Base-by-base conservation (phyloP, 2,888 invertebrate genomes). In the Tubulanus polymorphus region DNA sequence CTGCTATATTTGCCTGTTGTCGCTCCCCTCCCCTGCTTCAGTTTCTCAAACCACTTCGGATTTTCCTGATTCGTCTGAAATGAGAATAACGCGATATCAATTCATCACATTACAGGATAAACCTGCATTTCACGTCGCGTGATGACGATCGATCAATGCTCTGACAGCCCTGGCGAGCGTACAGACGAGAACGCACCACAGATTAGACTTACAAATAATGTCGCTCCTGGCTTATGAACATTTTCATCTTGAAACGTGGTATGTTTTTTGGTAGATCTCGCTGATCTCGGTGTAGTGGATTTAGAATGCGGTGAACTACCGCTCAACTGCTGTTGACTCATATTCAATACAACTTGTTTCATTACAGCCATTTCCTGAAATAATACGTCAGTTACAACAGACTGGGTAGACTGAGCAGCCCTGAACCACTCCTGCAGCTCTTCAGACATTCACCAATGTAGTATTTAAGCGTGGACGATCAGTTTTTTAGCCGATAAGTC, bases 311-410 rank as follows among this genome's bases (percentile, higher is more conserved):
- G n/a, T n/a, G n/a, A n/a, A n/a, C n/a, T n/a, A n/a, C n/a, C n/a
- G 32, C 65, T 63, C 47, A 63, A 58, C n/a, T 58, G 65, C 49
- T 65, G 62, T 27, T 67, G 66, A 15, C 70, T 70, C 53, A 76
- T 56, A 51, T 68, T 74, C 53, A 73, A 53, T 28, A 76, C 69
- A 5, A 74, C 73, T 49, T 75, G 72, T 52, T 75, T 75, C 74
- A 76, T 75, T 5, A 73, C 67, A 3, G 74, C 66, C 73, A 76
- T 72, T 57, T 76, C 75, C 74, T 75, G 63, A 18, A 60, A 51
- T 50, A 25, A 53, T 52, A 46, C 18, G 26, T 18, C 6, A 26
- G 47, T 15, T 18, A 26, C 25, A 28, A 26, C 28, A 50, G 18
- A 54, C 53, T 53, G 8, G 23, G n/a, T 15, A n/a, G n/a, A n/a